Base-by-base conservation (phyloP, 2,797 vertebrate species). In the Falco novaeseelandiae region DNA sequence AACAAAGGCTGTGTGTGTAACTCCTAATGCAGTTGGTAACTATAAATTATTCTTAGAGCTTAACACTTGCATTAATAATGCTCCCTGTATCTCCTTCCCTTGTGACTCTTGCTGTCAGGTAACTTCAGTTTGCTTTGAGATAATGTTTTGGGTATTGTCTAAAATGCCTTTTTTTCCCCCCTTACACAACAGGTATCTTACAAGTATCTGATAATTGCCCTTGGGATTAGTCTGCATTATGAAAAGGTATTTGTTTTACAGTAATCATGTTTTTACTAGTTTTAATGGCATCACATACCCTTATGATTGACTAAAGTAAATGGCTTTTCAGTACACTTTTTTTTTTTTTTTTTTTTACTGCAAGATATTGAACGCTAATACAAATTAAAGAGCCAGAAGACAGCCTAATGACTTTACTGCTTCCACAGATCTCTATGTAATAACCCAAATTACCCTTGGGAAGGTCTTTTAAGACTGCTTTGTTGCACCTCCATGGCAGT, bases 161-260 rank as follows among this genome's bases (percentile, higher is more conserved):
- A 87, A 97, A 91, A 86, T 81, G 55, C 29, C 46, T n/a, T 77
- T 73, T 61, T 46, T 48, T 46, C 9, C 49, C 12, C 25, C 48
- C 23, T 90, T 89, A n/a, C 86, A 61, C 97, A 96, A 70, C 97
- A 99, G 99, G 98, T 99, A 87, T 98, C 98, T 57, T 99, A 99
- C 96, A 99, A 99, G 90, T 99, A 99, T 96, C 97, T 99, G 97
- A 99, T 99, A 90, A 98, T 99, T 94, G 99, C 99, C 67, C 98
- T 99, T 54, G 99, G 99, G 77, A 97, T 99, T 87, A 98, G 99
- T 96, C 98, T 99, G 57, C 98, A 99, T 93, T 99, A 98, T 86
- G 99, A 99, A 89, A 99, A 99, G 99, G 99, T 99, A 98, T 89
- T 93, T 51, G 36, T 89, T 95, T 96, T 62, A 67, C 86, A 90